Conservation (phyloP, 1,140 invertebrate species). For the Ceratina australensis region DNA sequence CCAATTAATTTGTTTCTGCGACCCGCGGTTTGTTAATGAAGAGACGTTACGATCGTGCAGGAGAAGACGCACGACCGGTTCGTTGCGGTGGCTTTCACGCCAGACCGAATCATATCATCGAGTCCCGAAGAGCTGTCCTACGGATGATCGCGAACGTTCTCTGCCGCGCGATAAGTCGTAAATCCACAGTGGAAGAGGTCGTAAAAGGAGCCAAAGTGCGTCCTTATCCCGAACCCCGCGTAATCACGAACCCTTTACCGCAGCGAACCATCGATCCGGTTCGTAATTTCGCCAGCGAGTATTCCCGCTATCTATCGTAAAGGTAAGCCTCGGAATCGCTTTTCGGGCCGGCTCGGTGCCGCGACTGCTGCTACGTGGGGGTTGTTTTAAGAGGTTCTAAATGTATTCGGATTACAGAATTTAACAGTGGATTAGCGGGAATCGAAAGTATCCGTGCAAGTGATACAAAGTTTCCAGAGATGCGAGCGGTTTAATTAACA, state of each 20-base stretch:
- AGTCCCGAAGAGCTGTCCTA: conserved; percentile 45
- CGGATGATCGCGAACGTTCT: conserved; percentile 60
- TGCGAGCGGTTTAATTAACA: no score
- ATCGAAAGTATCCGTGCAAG: conserved; percentile 3
- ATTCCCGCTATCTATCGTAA: conserved; percentile 50
- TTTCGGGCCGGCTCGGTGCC: conserved; percentile 8
- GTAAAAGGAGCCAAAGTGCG: conserved; percentile 72
- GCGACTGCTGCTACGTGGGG: neutral
- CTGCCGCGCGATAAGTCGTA: conserved; percentile 72
- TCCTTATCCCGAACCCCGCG: conserved; percentile 65
- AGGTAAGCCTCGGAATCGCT: conserved; percentile 52
- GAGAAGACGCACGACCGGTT: conserved; percentile 7
- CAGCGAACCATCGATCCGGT: conserved; percentile 64
- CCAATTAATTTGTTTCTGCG: neutral
- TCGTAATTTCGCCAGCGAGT: conserved; percentile 48
- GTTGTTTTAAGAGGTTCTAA: conserved; percentile 45
- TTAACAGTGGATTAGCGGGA: neutral
- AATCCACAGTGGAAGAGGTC: conserved; percentile 72
- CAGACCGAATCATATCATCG: conserved; percentile 23
- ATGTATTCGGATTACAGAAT: conserved; percentile 45
- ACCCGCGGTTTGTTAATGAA: neutral
- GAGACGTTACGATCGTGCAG: neutral
- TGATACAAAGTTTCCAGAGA: no score
- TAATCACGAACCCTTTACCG: conserved; percentile 75
- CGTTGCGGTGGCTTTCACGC: conserved; percentile 8